Evolutionary conservation across 2,888 invertebrate species (phyloP).

Genomic region (Dermolepida albohirtum): DNA sequence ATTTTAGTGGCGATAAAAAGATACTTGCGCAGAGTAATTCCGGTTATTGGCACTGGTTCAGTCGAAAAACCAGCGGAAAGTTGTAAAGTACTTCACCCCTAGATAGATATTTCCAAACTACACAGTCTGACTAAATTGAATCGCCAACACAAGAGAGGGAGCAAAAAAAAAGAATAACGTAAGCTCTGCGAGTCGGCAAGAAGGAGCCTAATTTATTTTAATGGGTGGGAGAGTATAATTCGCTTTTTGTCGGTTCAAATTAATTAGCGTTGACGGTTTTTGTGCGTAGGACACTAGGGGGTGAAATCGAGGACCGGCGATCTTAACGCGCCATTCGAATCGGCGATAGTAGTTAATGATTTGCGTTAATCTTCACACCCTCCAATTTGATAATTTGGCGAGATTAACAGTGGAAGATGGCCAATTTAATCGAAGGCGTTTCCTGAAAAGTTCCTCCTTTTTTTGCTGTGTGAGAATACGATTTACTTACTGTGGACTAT

Average conservation of each 20-base stretch:
- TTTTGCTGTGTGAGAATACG: not conserved
- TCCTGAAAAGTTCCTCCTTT: not conserved
- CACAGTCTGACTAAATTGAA: slow-evolving; percentile 5
- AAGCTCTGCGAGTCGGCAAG: slow-evolving; percentile 11
- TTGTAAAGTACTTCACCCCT: slow-evolving; percentile 17
- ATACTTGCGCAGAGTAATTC: slow-evolving; percentile 13
- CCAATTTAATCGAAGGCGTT: slow-evolving; percentile 14
- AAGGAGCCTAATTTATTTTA: slow-evolving; percentile 30
- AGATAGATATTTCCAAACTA: slow-evolving; percentile 13
- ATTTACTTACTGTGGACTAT: not conserved
- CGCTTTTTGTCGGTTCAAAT: slow-evolving; percentile 29
- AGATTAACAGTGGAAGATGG: slow-evolving; percentile 19
- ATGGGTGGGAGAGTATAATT: slow-evolving; percentile 24
- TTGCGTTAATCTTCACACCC: slow-evolving; percentile 27
- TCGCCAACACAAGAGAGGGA: not conserved
- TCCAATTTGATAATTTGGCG: slow-evolving; percentile 30
- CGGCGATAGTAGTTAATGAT: slow-evolving; percentile 30
- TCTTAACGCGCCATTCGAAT: not conserved
- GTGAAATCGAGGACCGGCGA: not conserved
- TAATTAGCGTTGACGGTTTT: slow-evolving; percentile 33
- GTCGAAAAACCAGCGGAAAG: slow-evolving; percentile 12
- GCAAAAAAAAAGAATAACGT: slow-evolving; percentile 11
- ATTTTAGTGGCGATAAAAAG: slow-evolving; percentile 25
- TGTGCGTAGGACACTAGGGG: slow-evolving; percentile 12
- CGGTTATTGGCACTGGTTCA: slow-evolving; percentile 25